Percentiles rank a stretch among this genome's conserved stretches.
These are phyloP conservation scores for Lasaia peninsularis DNA, from an alignment of 1,140 invertebrate species.

Conservation along the genomic window DNA sequence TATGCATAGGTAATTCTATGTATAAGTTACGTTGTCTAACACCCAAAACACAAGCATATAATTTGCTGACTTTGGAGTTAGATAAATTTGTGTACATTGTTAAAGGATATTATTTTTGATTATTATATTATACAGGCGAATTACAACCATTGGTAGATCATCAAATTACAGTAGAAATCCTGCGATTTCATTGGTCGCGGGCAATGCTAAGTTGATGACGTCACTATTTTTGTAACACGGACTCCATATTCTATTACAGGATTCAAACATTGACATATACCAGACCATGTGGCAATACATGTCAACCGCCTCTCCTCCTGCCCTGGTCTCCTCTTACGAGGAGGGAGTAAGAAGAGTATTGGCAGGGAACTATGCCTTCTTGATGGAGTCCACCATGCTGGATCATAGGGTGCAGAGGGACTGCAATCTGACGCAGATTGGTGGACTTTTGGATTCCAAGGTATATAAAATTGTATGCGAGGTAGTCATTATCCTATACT, in stretches of 20 bases:
- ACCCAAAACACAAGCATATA: no score
- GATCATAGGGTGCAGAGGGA: conserved; percentile 97
- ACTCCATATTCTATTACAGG: conserved; percentile 75
- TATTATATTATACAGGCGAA: no score
- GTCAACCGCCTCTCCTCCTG: conserved; percentile 88
- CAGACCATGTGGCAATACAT: conserved; percentile 98
- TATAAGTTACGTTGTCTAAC: no score
- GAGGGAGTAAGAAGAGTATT: conserved; percentile 92
- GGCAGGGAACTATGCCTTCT: conserved; percentile 95
- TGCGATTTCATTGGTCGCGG: no score
- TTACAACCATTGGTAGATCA: no score
- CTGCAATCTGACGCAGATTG: conserved; percentile 98
- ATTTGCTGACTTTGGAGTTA: no score
- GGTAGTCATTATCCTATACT: no score
- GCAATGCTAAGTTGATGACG: not conserved
- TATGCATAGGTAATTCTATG: no score
- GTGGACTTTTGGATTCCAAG: conserved; percentile 95
- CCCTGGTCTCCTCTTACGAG: conserved; percentile 93
- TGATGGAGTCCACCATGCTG: conserved; percentile 99
- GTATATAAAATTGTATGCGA: conserved; percentile 64
- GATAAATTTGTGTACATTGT: no score
- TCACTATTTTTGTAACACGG: not conserved
- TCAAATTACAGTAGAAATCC: no score
- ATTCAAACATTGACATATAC: conserved; percentile 97
- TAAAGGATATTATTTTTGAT: no score